These are phyloP conservation scores for Poecile atricapillus DNA, from an alignment of 2,113 vertebrate genomes.

Conservation along the genomic window DNA sequence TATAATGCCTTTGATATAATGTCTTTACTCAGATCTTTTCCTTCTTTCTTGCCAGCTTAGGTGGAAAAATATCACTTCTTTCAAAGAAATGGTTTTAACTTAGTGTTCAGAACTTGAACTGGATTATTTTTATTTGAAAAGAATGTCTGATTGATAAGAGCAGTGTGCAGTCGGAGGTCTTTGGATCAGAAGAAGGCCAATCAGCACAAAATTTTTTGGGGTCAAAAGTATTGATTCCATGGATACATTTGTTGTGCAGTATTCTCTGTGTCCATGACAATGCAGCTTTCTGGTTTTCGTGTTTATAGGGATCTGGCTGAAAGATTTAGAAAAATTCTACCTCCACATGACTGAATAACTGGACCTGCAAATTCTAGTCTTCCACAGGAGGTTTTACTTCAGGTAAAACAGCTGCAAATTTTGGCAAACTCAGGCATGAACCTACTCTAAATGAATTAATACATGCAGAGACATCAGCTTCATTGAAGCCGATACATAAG, in stretches of 20 bases:
- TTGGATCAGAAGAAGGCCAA: neutral
- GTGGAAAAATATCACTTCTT: neutral
- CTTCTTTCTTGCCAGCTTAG: neutral
- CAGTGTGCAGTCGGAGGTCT: neutral
- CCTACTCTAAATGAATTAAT: neutral
- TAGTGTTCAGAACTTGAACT: neutral
- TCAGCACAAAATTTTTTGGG: neutral
- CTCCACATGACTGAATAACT: neutral
- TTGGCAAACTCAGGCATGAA: neutral
- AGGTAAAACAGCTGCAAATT: neutral
- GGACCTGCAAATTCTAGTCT: neutral
- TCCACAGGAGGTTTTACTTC: neutral
- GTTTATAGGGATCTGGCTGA: neutral
- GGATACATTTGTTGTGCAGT: fast-evolving
- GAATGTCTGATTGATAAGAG: neutral
- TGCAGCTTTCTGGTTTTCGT: neutral
- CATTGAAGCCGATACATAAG: neutral
- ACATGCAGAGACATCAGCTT: neutral
- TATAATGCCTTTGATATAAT: neutral
- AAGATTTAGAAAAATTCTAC: neutral
- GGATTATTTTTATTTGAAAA: neutral
- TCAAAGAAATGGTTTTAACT: neutral
- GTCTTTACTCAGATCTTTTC: neutral
- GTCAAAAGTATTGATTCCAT: neutral
- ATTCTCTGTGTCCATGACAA: neutral